Evolutionary conservation across 2,888 invertebrate genomes (phyloP), one percentile per base, ranked within the genome.

Genomic region (Malachius bipustulatus): DNA sequence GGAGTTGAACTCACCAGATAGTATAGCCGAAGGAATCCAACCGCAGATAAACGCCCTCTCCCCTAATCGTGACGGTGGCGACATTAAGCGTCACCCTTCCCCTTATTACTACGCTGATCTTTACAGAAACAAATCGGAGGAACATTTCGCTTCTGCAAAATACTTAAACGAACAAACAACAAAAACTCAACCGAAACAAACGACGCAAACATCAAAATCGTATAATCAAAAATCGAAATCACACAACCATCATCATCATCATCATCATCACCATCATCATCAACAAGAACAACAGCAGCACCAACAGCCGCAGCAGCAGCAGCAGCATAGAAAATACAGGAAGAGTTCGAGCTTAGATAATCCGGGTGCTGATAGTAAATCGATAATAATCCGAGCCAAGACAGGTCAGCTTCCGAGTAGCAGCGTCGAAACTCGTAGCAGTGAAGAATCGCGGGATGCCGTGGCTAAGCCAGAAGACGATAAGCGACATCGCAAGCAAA

Each of bases 31-130:
- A 55, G 67, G 66, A 43, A 49, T 52, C 31, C 42, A 55, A 13
- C 55, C 56, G 2, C 45, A 64, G 9, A 60, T 67, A 34, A 64
- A 67, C 26, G 47, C 67, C 44, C 65, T 67, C 37, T 67, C 67
- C 6, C 66, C 66, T 6, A 63, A 55, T 60, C 73, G 72, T 62
- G 66, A 44, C 60, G 70, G 73, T 56, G 48, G 58, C 6, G 31
- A 31, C 6, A 41, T 47, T 27, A 70, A 69, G 56, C 70, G 82
- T 19, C 82, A 83, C 55, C 82, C 82, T 8, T 84, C 83, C 37
- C 83, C 84, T 1, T 84, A 84, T 55, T 84, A 84, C 51, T 84
- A 84, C 72, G 81, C 82, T 1, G 84, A 84, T 55, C 62, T 84
- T 34, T 76, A 81, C 41, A 72, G 73, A 49, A 59, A 60, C 35